Conservation (phyloP, 2,888 invertebrate genomes). For the Gerosis bhagava region DNA sequence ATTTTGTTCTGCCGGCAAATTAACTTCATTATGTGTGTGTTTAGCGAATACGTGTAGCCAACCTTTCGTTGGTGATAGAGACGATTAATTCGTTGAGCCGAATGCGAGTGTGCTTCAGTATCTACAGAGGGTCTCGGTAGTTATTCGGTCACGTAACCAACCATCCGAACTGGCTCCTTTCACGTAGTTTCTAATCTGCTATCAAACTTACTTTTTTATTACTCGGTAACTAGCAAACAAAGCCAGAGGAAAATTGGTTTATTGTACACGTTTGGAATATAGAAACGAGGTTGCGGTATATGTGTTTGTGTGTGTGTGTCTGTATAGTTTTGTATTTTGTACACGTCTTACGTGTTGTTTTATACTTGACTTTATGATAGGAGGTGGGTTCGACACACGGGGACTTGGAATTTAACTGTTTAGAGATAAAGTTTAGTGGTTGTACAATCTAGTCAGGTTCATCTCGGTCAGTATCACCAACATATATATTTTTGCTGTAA, state of each 20-base stretch:
- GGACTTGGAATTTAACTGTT: too few species aligned
- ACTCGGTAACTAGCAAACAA: conserved; percentile 68
- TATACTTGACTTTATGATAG: conserved; percentile 1
- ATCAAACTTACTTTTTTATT: conserved; percentile 71
- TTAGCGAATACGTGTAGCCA: conserved; percentile 17
- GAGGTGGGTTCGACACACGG: too few species aligned
- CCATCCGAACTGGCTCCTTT: conserved; percentile 48
- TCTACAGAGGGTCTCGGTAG: conserved; percentile 35
- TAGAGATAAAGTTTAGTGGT: too few species aligned
- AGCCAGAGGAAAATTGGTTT: conserved; percentile 41
- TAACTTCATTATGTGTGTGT: conserved; percentile 20
- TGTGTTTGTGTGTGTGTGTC: too few species aligned
- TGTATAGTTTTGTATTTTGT: conserved; percentile 7
- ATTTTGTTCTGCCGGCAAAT: conserved; percentile 17
- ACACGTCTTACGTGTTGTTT: neutral
- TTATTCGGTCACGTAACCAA: conserved; percentile 68
- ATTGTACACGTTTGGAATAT: conserved; percentile 21
- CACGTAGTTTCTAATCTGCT: conserved; percentile 68
- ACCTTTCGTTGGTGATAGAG: conserved; percentile 20
- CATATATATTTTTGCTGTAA: too few species aligned
- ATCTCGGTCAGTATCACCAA: too few species aligned
- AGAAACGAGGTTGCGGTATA: conserved; percentile 22
- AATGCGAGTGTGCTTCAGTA: conserved; percentile 19
- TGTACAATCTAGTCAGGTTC: too few species aligned
- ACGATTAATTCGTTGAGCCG: conserved; percentile 24